Conservation (phyloP, 2,113 vertebrate species). For the Lophotis ruficrista region DNA sequence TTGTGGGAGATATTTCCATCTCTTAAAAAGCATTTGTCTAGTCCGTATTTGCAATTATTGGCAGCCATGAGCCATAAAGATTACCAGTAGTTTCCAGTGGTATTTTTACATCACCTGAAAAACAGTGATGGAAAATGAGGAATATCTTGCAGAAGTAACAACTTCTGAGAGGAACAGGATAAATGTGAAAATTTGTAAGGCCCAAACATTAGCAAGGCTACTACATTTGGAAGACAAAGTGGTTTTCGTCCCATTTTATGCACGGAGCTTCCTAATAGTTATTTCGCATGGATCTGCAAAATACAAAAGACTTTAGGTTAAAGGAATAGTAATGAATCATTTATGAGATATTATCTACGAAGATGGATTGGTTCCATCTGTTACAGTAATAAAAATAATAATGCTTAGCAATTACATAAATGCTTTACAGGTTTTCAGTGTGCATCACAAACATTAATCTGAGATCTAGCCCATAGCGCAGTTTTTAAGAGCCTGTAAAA, state of each 20-base stretch:
- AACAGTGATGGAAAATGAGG: background rate
- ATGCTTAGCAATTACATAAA: slow-evolving; percentile 74
- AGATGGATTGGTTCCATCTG: slow-evolving; percentile 80
- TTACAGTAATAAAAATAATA: slow-evolving; percentile 78
- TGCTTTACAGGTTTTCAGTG: slow-evolving; percentile 68
- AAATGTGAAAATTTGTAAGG: background rate
- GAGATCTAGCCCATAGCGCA: slow-evolving; percentile 63
- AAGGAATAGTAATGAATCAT: slow-evolving; percentile 80
- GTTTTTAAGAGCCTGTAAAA: slow-evolving; percentile 61
- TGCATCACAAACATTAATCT: slow-evolving; percentile 72
- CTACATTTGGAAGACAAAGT: slow-evolving; percentile 44
- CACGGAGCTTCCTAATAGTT: slow-evolving; percentile 68
- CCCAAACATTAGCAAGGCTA: background rate
- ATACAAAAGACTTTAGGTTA: slow-evolving; percentile 77
- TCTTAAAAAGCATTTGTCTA: background rate
- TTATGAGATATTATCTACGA: slow-evolving; percentile 79
- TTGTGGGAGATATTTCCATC: background rate
- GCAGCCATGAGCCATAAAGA: background rate
- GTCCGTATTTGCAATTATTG: background rate
- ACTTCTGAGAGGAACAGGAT: background rate
- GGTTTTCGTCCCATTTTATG: slow-evolving; percentile 63
- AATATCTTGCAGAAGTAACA: background rate
- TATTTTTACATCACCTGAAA: background rate
- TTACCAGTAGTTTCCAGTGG: background rate
- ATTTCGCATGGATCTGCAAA: slow-evolving; percentile 76